Conservation (phyloP, 2,797 vertebrate genomes). For the Sorex maritimensis region DNA sequence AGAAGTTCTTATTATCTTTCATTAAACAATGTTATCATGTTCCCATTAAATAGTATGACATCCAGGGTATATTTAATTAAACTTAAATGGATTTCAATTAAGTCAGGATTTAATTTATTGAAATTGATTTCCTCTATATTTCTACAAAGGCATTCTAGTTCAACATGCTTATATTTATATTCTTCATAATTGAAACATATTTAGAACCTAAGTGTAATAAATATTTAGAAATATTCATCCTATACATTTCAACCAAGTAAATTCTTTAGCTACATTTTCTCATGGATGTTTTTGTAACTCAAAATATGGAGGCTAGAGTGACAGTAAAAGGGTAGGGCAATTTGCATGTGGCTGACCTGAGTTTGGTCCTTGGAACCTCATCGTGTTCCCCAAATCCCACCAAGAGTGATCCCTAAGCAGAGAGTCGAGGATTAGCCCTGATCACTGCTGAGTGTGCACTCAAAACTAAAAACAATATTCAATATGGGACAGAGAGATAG, state of each 20-base stretch:
- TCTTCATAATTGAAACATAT: conserved; percentile 42
- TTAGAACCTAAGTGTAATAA: conserved; percentile 34
- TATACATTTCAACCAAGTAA: conserved; percentile 24
- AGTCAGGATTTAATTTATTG: conserved; percentile 57
- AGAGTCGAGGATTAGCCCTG: too few relatives aligned
- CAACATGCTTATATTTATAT: conserved; percentile 31
- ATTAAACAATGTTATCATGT: background rate
- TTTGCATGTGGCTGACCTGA: too few relatives aligned
- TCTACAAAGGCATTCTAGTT: conserved; percentile 26
- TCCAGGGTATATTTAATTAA: background rate
- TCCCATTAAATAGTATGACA: conserved; percentile 37
- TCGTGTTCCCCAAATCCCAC: too few relatives aligned
- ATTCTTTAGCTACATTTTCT: conserved; percentile 4
- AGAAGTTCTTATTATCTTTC: background rate
- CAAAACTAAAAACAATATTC: too few relatives aligned
- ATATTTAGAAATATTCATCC: background rate
- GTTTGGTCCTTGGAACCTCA: too few relatives aligned
- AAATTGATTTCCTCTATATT: conserved; percentile 28
- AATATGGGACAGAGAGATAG: too few relatives aligned
- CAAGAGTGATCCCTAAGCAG: too few relatives aligned
- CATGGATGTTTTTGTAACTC: background rate
- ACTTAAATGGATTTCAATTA: conserved; percentile 56
- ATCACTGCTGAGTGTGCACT: too few relatives aligned
- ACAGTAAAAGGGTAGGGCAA: too few relatives aligned
- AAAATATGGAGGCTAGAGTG: too few relatives aligned